Evolutionary conservation across 2,797 vertebrate species (phyloP).

Genomic region (Phalanger gymnotis): DNA sequence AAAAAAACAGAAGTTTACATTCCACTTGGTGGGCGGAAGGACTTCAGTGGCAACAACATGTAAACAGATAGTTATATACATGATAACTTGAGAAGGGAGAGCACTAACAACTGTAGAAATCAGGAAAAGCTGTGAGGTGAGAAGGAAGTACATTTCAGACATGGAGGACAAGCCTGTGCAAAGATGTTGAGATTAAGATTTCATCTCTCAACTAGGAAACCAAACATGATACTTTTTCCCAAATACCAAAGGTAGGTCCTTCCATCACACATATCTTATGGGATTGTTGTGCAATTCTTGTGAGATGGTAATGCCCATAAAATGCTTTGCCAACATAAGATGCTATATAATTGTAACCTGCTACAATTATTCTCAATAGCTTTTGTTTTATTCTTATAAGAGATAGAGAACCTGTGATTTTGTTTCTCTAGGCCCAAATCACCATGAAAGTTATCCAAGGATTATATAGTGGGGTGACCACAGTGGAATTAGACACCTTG

Average conservation of each 20-base stretch:
- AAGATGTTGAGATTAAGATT: background rate
- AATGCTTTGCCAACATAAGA: background rate
- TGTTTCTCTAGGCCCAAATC: conserved; percentile 90
- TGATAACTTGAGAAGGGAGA: background rate
- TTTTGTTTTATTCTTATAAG: conserved; percentile 33
- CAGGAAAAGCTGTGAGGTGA: background rate
- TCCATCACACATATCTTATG: background rate
- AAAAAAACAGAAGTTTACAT: background rate
- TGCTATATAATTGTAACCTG: background rate
- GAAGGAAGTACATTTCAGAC: background rate
- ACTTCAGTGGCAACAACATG: background rate
- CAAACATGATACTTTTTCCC: background rate
- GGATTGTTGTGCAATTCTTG: background rate
- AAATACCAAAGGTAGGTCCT: background rate
- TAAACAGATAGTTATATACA: background rate
- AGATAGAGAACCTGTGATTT: background rate
- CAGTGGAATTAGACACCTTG: conserved; percentile 95
- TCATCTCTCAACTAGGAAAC: background rate
- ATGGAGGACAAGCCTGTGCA: background rate
- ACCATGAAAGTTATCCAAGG: conserved; percentile 99
- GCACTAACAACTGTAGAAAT: background rate
- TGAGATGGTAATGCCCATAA: background rate
- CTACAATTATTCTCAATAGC: conserved; percentile 39
- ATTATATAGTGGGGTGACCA: conserved; percentile 96
- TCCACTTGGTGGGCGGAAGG: background rate